Percentiles rank a stretch among this genome's conserved stretches.
Conservation (phyloP, 2,797 vertebrate species). For the Dicrostonyx torquatus region DNA sequence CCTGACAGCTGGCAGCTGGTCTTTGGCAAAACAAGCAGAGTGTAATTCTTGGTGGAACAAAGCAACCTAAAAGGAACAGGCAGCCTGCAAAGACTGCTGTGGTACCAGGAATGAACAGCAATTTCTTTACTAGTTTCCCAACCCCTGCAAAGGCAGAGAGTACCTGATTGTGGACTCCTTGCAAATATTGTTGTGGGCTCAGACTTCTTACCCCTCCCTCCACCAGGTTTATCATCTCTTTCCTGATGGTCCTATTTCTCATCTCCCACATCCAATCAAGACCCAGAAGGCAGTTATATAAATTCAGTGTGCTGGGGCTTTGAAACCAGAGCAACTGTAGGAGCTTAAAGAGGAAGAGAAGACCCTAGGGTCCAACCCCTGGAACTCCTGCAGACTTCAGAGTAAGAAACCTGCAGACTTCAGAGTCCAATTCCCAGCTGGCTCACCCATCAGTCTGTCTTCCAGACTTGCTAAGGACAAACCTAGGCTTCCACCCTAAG, state of each 20-base stretch:
- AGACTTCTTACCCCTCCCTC: not conserved
- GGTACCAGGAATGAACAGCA: too few species aligned
- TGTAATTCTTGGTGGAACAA: not conserved
- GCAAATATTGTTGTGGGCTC: not conserved
- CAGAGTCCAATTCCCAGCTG: not conserved
- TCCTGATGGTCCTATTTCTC: not conserved
- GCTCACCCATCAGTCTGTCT: not conserved
- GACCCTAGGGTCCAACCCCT: not conserved
- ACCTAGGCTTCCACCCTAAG: not conserved
- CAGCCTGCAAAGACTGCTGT: not conserved
- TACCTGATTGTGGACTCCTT: not conserved
- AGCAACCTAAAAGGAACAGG: not conserved
- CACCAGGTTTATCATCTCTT: too few species aligned
- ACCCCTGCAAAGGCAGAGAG: not conserved
- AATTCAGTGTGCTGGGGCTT: not conserved
- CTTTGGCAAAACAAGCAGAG: too few species aligned
- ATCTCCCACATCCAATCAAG: not conserved
- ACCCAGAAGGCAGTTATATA: not conserved
- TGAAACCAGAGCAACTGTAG: not conserved
- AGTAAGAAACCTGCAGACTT: not conserved
- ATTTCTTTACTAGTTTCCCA: not conserved
- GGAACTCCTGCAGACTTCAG: not conserved
- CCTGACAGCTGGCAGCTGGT: not conserved
- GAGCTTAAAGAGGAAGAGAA: not conserved
- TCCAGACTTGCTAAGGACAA: not conserved